Evolutionary conservation across 2,113 vertebrate genomes (phyloP).

Genomic region (Myotis brandtii): DNA sequence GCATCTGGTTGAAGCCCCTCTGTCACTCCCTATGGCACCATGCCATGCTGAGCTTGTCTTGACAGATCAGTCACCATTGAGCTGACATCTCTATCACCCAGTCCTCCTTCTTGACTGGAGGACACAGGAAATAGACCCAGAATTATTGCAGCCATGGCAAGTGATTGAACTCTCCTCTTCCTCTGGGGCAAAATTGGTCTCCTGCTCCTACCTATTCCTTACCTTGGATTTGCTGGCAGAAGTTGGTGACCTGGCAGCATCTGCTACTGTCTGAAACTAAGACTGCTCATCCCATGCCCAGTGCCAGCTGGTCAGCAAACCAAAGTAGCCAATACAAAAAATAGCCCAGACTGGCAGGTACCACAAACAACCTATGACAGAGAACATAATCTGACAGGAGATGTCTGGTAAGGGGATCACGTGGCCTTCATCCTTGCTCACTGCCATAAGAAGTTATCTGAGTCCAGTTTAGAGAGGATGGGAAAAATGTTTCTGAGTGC

Average conservation of each 20-base stretch:
- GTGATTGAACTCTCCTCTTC: background rate
- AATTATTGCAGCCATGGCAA: conserved; percentile 28
- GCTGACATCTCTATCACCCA: conserved; percentile 72
- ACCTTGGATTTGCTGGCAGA: conserved; percentile 23
- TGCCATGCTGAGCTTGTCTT: conserved; percentile 73
- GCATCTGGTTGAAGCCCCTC: conserved; percentile 70
- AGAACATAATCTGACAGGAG: conserved; percentile 26
- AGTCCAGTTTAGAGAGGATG: conserved; percentile 5
- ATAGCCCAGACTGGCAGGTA: conserved; percentile 42
- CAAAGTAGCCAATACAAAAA: conserved; percentile 49
- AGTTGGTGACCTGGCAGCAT: conserved; percentile 47
- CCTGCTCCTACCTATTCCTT: background rate
- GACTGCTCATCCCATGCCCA: background rate
- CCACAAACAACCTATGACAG: conserved; percentile 36
- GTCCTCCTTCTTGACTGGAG: conserved; percentile 34
- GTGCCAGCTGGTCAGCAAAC: conserved; percentile 48
- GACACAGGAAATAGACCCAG: conserved; percentile 40
- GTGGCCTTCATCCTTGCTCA: background rate
- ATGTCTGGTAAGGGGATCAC: conserved; percentile 22
- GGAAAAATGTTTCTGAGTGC: background rate
- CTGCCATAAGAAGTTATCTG: conserved; percentile 18
- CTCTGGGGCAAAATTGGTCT: background rate
- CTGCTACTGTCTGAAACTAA: conserved; percentile 47
- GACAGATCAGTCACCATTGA: conserved; percentile 62
- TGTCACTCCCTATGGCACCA: conserved; percentile 61